These are phyloP conservation scores for Thymallus thymallus DNA, from an alignment of 2,113 vertebrate species.

Conservation along the genomic window DNA sequence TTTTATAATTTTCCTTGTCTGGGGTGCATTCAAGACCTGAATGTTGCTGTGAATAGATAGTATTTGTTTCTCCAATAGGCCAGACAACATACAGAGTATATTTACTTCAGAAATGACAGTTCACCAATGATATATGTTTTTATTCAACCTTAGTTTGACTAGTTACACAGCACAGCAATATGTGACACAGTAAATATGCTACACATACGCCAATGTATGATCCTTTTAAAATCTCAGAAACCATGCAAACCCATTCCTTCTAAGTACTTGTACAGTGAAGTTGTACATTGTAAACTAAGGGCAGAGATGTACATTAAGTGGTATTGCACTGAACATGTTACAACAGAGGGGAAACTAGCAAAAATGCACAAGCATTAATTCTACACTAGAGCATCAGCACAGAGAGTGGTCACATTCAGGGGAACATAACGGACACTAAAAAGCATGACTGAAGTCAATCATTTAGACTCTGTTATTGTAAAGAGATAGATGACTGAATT, in stretches of 20 bases:
- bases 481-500: background rate
- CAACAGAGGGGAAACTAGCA: background rate
- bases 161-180: background rate
- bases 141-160: conserved; percentile 3
- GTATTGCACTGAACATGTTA: background rate
- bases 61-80: no score
- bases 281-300: background rate
- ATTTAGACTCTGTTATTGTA: background rate
- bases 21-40: background rate
- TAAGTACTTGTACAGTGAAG: background rate
- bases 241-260: background rate
- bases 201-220: background rate
- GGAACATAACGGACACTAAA: background rate
- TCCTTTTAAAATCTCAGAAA: background rate
- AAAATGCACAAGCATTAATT: background rate
- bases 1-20: background rate
- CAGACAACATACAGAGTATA: no score
- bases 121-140: background rate
- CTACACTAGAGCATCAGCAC: background rate
- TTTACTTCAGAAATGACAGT: no score
- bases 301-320: background rate
- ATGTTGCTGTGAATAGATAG: no score
- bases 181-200: background rate
- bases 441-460: background rate
- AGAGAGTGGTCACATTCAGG: background rate